Evolutionary conservation across 2,797 vertebrate genomes (phyloP).

Genomic region (Bradypus variegatus): DNA sequence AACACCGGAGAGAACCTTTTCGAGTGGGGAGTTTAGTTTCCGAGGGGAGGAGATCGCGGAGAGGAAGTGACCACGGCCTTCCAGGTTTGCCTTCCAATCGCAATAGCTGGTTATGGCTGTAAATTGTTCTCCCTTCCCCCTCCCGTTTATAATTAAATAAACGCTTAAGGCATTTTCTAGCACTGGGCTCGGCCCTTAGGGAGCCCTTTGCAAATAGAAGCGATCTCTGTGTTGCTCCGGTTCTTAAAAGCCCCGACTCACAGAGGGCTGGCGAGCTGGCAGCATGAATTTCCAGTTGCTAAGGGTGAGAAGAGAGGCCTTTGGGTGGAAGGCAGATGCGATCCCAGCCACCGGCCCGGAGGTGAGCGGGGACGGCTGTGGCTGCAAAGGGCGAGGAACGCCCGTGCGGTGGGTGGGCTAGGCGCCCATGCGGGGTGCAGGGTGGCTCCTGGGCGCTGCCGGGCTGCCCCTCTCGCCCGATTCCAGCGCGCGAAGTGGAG

Average conservation of each 20-base stretch:
- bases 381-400: not conserved
- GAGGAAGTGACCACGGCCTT: conserved; percentile 32
- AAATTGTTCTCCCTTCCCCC: conserved; percentile 47
- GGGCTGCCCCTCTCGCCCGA: not conserved
- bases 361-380: not conserved
- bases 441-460: not conserved
- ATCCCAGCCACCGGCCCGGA: not conserved
- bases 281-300: conserved; percentile 60
- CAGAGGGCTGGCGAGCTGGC: not conserved
- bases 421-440: not conserved
- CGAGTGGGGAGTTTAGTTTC: not conserved
- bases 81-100: conserved; percentile 60
- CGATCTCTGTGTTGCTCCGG: not conserved
- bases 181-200: conserved; percentile 48
- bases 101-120: conserved; percentile 20
- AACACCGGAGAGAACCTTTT: not conserved
- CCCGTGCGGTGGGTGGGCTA: too few species aligned
- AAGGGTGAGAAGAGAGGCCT: conserved; percentile 44
- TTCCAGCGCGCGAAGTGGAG: not conserved
- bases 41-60: conserved; percentile 19
- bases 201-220: not conserved
- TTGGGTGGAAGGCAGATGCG: not conserved
- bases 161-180: conserved; percentile 47
- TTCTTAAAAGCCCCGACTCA: not conserved
- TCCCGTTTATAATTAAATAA: conserved; percentile 50